Base-by-base conservation (phyloP, 2,113 vertebrate genomes). In the Ia io region DNA sequence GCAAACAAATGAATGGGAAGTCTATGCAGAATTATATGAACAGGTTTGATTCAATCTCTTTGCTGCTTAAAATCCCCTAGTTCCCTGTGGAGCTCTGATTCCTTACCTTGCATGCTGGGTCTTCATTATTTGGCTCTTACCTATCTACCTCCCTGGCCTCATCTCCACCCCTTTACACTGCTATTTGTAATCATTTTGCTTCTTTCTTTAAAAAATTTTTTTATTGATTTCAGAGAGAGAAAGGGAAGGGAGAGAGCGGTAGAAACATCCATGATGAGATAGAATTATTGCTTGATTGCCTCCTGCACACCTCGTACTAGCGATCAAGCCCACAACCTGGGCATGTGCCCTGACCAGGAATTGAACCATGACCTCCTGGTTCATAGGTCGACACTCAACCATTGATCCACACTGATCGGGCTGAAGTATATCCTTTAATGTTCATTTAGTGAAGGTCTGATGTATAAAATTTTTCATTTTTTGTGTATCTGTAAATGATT, bases 401-500 rank as follows among this genome's bases (percentile, higher is more conserved):
- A 59, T 23, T 59, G 56, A 59, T 59, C 23, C 56, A 59, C 56
- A 59, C 56, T 59, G 56, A 59, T 59, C 9, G 9, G 23, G 9
- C 22, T 30, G 28, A 87, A 95, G 69, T 42, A 32, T 14, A 53
- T 42, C 40, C 65, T 70, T 44, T 77, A 56, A 22, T 88, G 88
- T 92, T 94, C 22, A 40, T 85, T 85, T 80, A 74, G 18, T 61
- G 40, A 79, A 44, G 44, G 14, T 89, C 30, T 89, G 23, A 80
- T 74, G 2, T 67, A 44, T 69, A 49, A 79, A 70, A 56, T 40
- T 22, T 90, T 40, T 70, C 32, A 74, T 9, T 90, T 82, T 90
- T 82, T 82, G 12, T 85, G 10, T 86, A 67, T 88, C 53, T 96
- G 61, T 61, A 87, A 87, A 49, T 67, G 20, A 85, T 9, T 93